A percentile compares a stretch with the other conserved stretches of the same genome.
Conservation (phyloP, 2,113 vertebrate genomes). For the Chiloscyllium plagiosum region DNA sequence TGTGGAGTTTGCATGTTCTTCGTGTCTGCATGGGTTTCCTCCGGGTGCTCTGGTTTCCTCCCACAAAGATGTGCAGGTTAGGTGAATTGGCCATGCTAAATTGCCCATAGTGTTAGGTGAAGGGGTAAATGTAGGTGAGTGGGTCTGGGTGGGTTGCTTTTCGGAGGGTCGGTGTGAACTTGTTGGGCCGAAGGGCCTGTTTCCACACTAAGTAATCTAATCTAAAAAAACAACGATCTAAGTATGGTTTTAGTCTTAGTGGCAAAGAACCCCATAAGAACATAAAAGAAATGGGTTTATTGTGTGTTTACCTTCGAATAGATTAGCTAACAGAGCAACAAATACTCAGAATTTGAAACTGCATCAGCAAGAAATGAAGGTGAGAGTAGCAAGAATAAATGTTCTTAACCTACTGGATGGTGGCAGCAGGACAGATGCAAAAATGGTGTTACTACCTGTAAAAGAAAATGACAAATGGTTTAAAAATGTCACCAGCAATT, state of each 20-base stretch:
- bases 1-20: too few relatives aligned
- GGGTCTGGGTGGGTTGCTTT: too few relatives aligned
- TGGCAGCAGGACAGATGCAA: slow-evolving; percentile 69
- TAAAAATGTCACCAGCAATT: neutral
- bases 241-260: neutral
- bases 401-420: slow-evolving; percentile 77
- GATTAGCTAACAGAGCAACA: neutral
- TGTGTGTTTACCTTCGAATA: neutral
- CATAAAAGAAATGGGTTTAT: neutral
- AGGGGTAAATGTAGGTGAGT: too few relatives aligned
- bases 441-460: slow-evolving; percentile 77
- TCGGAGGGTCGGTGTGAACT: too few relatives aligned
- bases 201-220: too few relatives aligned
- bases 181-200: too few relatives aligned
- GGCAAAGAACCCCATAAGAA: neutral
- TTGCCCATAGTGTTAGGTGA: too few relatives aligned
- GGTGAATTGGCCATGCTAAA: too few relatives aligned
- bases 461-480: slow-evolving; percentile 36
- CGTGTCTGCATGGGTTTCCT: too few relatives aligned
- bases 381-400: neutral
- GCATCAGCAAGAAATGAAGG: neutral
- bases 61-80: too few relatives aligned
- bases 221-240: neutral
- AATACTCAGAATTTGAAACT: neutral
- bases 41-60: too few relatives aligned